Conservation (phyloP, 2,888 invertebrate genomes). For the Laspeyria flexula region DNA sequence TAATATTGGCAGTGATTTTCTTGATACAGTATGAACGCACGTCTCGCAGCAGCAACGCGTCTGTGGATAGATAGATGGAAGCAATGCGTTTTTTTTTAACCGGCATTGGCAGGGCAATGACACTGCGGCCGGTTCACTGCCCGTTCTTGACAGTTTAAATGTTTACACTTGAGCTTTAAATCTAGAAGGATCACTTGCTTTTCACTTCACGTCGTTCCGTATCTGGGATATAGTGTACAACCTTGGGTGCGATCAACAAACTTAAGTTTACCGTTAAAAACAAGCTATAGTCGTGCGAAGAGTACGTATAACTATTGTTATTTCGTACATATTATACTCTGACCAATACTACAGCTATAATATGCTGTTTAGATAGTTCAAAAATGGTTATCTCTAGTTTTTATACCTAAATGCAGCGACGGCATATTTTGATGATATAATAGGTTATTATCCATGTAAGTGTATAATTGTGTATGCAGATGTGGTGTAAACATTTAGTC, state of each 20-base stretch:
- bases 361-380: too few relatives aligned
- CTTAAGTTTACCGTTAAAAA: constrained; percentile 17
- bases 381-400: too few relatives aligned
- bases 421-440: too few relatives aligned
- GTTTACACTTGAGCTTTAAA: constrained; percentile 74
- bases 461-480: background rate
- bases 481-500: constrained; percentile 10
- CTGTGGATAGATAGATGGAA: constrained; percentile 71
- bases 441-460: too few relatives aligned
- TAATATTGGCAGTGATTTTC: constrained; percentile 45
- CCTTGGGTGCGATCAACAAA: constrained; percentile 13
- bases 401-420: too few relatives aligned
- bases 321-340: background rate
- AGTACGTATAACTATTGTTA: constrained; percentile 3
- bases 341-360: background rate
- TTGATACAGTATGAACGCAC: constrained; percentile 59
- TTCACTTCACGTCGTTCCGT: constrained; percentile 55
- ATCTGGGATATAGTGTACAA: constrained; percentile 31
- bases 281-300: background rate
- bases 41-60: constrained; percentile 57
- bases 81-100: constrained; percentile 82
- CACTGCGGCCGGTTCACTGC: constrained; percentile 80
- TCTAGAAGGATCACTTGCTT: constrained; percentile 73
- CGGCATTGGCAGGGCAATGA: constrained; percentile 83
- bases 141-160: constrained; percentile 86